phyloP scores from a whole-genome alignment of 2,888 invertebrate genomes.

The Drosophila kokeensis region DNA sequence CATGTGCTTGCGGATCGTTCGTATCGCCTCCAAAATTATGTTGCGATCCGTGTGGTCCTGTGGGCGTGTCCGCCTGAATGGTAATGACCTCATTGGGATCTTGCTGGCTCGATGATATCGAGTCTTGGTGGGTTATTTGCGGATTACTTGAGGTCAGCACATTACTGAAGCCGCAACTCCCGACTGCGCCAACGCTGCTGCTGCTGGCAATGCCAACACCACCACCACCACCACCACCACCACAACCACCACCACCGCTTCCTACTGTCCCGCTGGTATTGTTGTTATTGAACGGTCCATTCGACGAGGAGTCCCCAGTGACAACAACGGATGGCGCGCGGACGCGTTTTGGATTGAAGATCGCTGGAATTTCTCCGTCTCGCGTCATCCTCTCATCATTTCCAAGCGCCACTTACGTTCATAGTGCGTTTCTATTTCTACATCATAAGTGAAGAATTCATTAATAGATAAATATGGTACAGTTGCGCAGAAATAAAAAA shows the following conservation, averaged over 20 bases:
- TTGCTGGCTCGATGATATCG: constrained; percentile 88
- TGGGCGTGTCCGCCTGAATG: constrained; percentile 80
- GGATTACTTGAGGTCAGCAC: constrained; percentile 85
- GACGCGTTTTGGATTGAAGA: constrained; percentile 91
- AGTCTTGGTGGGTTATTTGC: constrained; percentile 86
- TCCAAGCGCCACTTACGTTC: constrained; percentile 31
- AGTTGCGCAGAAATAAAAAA: not conserved
- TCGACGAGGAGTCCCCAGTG: constrained; percentile 87
- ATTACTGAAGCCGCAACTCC: constrained; percentile 85
- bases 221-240: constrained; percentile 18
- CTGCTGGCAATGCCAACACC: constrained; percentile 42
- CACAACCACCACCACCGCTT: constrained; percentile 15
- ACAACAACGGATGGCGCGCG: constrained; percentile 90
- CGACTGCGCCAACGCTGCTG: constrained; percentile 28
- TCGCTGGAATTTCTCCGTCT: constrained; percentile 92
- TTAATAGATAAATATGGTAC: not conserved
- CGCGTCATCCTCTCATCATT: constrained; percentile 87
- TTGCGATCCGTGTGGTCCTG: constrained; percentile 64
- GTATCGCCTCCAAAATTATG: constrained; percentile 70
- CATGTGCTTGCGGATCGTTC: constrained; percentile 57
- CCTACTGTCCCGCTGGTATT: constrained; percentile 30
- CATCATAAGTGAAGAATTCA: not conserved
- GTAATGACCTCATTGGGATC: constrained; percentile 86
- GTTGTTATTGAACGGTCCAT: constrained; percentile 83
- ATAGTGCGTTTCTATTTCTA: constrained; percentile 38